phyloP scores from a whole-genome alignment of 2,113 vertebrate species.

The Caloenas nicobarica region DNA sequence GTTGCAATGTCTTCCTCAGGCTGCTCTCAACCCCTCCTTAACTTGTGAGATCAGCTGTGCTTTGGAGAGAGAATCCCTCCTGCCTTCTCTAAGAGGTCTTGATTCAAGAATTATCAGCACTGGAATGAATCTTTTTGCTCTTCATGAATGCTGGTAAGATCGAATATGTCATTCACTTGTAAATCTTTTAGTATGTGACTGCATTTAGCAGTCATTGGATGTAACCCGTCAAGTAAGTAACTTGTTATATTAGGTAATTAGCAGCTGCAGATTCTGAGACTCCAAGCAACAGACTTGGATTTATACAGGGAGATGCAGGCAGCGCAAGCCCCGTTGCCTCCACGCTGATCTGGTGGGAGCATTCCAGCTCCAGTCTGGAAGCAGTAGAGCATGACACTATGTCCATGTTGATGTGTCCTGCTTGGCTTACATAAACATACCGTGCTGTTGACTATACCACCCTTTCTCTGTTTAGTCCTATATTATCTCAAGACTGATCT shows the following conservation, averaged over 20 bases:
- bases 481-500: background rate
- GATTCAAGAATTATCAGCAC: background rate
- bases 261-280: background rate
- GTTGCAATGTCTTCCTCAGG: background rate
- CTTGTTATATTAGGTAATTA: background rate
- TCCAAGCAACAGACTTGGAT: background rate
- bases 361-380: background rate
- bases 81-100: background rate
- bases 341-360: rapidly evolving
- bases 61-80: background rate
- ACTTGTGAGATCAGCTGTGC: background rate
- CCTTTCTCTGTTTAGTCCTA: background rate
- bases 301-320: background rate
- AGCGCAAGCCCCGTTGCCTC: background rate
- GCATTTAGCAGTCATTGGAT: background rate
- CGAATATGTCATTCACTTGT: background rate
- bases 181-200: background rate
- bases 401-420: background rate
- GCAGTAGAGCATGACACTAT: background rate
- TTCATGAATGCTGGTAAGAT: background rate
- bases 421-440: background rate
- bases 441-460: background rate
- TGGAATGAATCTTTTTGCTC: background rate
- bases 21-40: background rate
- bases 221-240: background rate